Evolutionary conservation across 2,888 invertebrate genomes (phyloP).

Genomic region (Loripinus fragilis): DNA sequence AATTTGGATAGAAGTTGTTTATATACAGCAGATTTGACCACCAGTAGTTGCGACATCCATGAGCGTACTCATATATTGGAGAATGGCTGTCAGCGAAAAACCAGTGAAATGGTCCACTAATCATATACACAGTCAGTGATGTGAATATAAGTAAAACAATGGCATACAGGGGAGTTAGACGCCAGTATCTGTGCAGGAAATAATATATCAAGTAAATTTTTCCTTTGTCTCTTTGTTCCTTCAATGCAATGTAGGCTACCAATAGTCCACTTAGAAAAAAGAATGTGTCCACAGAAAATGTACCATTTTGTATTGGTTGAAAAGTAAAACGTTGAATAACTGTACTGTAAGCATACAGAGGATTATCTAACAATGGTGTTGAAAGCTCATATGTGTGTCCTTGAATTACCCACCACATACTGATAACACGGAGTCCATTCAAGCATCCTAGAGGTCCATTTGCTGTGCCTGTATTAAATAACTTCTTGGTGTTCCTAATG

Average conservation of each 20-base stretch:
- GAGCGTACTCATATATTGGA: neutral
- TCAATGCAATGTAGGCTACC: slow-evolving; percentile 46
- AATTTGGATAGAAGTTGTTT: slow-evolving; percentile 72
- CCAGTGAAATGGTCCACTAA: slow-evolving; percentile 55
- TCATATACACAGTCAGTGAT: slow-evolving; percentile 32
- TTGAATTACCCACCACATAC: slow-evolving; percentile 72
- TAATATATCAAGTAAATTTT: slow-evolving; percentile 48
- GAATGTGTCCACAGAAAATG: slow-evolving; percentile 78
- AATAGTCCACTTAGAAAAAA: slow-evolving; percentile 71
- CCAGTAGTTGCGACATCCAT: slow-evolving; percentile 73
- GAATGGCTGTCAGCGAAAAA: slow-evolving; percentile 27
- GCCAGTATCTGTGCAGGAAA: slow-evolving; percentile 65
- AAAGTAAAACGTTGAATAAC: slow-evolving; percentile 53
- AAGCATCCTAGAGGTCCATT: slow-evolving; percentile 86
- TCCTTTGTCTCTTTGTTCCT: slow-evolving; percentile 39
- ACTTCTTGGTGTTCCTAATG: slow-evolving; percentile 56
- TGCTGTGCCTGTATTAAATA: slow-evolving; percentile 58
- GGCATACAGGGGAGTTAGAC: slow-evolving; percentile 61
- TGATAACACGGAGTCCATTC: slow-evolving; percentile 87
- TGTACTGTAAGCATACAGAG: slow-evolving; percentile 13
- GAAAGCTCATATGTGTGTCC: slow-evolving; percentile 69
- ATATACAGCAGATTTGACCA: slow-evolving; percentile 77
- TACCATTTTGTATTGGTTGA: slow-evolving; percentile 74
- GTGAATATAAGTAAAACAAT: slow-evolving; percentile 48
- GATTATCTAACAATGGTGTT: slow-evolving; percentile 44